Base-by-base conservation (phyloP, 2,888 invertebrate species). In the Polymixis lichenea region DNA sequence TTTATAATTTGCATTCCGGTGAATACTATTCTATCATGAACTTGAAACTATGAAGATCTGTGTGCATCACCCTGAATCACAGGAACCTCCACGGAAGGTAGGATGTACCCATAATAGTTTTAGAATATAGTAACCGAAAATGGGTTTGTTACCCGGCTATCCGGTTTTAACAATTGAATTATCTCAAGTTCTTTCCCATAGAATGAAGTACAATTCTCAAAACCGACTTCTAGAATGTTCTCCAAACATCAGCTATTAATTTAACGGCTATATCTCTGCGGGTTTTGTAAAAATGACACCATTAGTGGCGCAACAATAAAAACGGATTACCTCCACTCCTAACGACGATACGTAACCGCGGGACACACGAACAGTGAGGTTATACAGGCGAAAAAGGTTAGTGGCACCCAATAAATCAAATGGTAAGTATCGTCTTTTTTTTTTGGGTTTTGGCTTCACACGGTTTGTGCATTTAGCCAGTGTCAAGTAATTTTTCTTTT, bases 231-330 rank as follows among this genome's bases (percentile, higher is more conserved):
- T 61, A 65, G 51, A 77, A 67, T 56, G 8, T 25, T 28, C 53
- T 61, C 17, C 64, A 60, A 25, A 67, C 43, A 65, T 75, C 56
- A 49, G 49, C 61, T 82, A 80, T 82, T 83, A 78, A 79, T 88
- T 84, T 87, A 84, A 87, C 78, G 74, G 82, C 75, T 86, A 83
- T 85, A 84, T 82, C 79, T 77, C 79, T 67, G 77, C 70, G 69
- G 77, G 79, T 86, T 85, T 81, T 86, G 74, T 89, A 90, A 92
- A 90, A 94, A 93, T 92, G 90, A 90, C 83, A 86, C 89, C 92
- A 93, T 95, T 94, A 94, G 92, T 87, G 90, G 86, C 77, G 90
- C 87, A 86, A 92, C 92, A 93, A 92, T 94, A 94, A 94, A 95
- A 94, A 93, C 90, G 92, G 92, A 94, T 94, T 94, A 94, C 91